Conservation (phyloP, 2,113 vertebrate genomes). For the Melanerpes aurifrons region DNA sequence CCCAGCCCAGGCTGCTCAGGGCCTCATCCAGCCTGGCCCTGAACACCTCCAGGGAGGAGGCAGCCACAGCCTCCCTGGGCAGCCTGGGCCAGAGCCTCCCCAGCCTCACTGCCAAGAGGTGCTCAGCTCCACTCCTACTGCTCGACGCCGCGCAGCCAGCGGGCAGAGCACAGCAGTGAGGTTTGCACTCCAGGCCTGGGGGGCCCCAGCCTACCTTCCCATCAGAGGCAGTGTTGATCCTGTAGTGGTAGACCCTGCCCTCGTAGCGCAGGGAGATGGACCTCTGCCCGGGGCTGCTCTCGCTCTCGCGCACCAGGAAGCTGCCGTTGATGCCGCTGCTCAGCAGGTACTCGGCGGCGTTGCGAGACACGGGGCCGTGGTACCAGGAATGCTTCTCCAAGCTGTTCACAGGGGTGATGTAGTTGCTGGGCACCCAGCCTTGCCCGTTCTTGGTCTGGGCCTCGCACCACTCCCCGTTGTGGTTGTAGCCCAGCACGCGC, state of each 20-base stretch:
- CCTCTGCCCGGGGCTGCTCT: conserved; percentile 86
- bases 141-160: rapidly evolving
- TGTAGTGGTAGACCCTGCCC: conserved; percentile 96
- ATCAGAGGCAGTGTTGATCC: conserved; percentile 97
- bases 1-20: too few species aligned
- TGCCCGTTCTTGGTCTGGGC: conserved; percentile 87
- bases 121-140: not conserved
- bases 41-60: too few species aligned
- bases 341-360: conserved; percentile 84
- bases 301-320: conserved; percentile 86
- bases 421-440: conserved; percentile 89
- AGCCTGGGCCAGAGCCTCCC: too few species aligned
- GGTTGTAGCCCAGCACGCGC: conserved; percentile 86
- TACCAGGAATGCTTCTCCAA: conserved; percentile 90
- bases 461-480: conserved; percentile 89
- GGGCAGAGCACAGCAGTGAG: rapidly evolving
- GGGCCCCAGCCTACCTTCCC: conserved; percentile 85
- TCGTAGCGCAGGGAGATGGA: conserved; percentile 85
- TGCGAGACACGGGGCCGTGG: conserved; percentile 84
- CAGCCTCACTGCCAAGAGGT: not conserved
- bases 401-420: conserved; percentile 87
- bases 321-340: conserved; percentile 88
- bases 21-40: too few species aligned
- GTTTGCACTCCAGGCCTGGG: rapidly evolving
- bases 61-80: too few species aligned